phyloP scores from a whole-genome alignment of 2,113 vertebrate genomes.

The Hepsetus odoe region DNA sequence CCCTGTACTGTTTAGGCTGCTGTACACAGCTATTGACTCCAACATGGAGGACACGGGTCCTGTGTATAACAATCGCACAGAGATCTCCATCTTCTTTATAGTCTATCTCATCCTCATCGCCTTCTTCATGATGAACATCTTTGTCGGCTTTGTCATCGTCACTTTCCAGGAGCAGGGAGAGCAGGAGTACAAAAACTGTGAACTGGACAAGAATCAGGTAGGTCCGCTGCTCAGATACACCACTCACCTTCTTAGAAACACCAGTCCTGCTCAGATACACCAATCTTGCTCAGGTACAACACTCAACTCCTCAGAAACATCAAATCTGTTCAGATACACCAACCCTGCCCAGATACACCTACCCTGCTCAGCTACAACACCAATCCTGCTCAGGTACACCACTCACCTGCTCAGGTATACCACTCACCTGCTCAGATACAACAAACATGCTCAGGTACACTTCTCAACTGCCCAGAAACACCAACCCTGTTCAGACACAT shows the following conservation, averaged over 20 bases:
- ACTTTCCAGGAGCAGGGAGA: slow-evolving; percentile 92
- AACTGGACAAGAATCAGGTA: slow-evolving; percentile 92
- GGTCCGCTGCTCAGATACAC: background rate
- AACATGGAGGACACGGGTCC: slow-evolving; percentile 85
- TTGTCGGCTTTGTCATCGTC: slow-evolving; percentile 91
- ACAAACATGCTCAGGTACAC: no score
- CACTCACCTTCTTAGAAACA: background rate
- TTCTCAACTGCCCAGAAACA: no score
- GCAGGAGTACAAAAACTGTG: slow-evolving; percentile 89
- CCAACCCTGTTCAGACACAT: no score
- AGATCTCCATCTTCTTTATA: slow-evolving; percentile 92
- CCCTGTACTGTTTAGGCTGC: slow-evolving; percentile 64
- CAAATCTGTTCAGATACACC: no score
- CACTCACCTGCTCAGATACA: no score
- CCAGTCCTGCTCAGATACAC: background rate
- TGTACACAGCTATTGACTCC: slow-evolving; percentile 91
- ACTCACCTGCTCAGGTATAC: no score
- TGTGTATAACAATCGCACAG: slow-evolving; percentile 86
- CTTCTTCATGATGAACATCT: slow-evolving; percentile 99
- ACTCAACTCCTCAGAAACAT: background rate
- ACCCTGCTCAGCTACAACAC: background rate
- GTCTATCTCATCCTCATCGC: slow-evolving; percentile 94
- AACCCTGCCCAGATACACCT: background rate
- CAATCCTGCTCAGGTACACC: background rate
- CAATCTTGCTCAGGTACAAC: background rate